A percentile compares a stretch with the other conserved stretches of the same genome.
phyloP scores from a whole-genome alignment of 2,113 vertebrate genomes.

The Hemibagrus wyckioides region DNA sequence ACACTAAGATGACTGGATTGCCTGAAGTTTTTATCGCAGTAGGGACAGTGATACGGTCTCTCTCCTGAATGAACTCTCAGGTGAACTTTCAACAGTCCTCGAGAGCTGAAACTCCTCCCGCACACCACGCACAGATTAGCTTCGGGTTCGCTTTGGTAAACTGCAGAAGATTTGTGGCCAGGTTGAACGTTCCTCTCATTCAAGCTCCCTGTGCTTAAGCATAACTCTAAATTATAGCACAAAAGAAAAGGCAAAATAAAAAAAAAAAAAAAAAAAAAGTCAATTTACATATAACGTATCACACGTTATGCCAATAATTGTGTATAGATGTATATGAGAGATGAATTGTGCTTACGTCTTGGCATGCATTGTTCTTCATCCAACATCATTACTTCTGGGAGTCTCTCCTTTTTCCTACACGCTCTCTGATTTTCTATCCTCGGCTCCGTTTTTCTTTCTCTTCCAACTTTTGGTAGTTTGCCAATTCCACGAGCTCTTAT shows the following conservation, averaged over 20 bases:
- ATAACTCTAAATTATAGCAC: slow-evolving; percentile 35
- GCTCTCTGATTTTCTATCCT: slow-evolving; percentile 21
- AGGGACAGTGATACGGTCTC: slow-evolving; percentile 52
- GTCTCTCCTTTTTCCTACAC: slow-evolving; percentile 32
- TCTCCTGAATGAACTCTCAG: slow-evolving; percentile 53
- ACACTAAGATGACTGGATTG: slow-evolving; percentile 54
- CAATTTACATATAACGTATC: background rate
- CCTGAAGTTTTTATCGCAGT: slow-evolving; percentile 55
- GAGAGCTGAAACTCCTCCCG: slow-evolving; percentile 44
- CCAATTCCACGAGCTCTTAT: slow-evolving; percentile 43
- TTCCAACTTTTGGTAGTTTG: slow-evolving; percentile 37
- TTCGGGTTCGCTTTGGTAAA: slow-evolving; percentile 14
- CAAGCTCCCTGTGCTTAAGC: slow-evolving; percentile 12
- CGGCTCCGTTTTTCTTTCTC: slow-evolving; percentile 41
- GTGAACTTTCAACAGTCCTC: slow-evolving; percentile 50
- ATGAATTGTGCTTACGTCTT: slow-evolving; percentile 36
- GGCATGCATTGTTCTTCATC: slow-evolving; percentile 38
- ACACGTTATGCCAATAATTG: background rate
- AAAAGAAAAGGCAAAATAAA: slow-evolving; percentile 1
- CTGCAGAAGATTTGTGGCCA: slow-evolving; percentile 33
- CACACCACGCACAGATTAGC: slow-evolving; percentile 50
- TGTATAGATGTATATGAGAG: background rate
- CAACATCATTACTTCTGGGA: slow-evolving; percentile 20
- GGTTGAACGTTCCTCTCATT: slow-evolving; percentile 26
- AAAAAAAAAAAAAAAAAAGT: slow-evolving; percentile 22